Conservation (phyloP, 2,113 vertebrate genomes). For the Ophthalmolycus amberensis region DNA sequence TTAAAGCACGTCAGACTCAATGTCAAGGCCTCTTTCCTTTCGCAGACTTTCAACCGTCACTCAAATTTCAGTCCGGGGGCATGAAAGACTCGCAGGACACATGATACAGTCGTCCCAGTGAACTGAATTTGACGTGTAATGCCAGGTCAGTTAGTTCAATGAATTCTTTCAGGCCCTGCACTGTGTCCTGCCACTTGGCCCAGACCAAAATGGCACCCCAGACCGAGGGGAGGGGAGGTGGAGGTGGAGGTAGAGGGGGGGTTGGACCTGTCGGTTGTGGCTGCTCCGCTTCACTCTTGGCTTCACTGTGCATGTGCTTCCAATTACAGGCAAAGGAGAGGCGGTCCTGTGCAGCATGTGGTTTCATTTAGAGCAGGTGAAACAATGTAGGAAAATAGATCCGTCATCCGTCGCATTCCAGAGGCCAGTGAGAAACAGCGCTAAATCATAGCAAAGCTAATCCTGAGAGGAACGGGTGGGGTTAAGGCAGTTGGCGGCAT, state of each 20-base stretch:
- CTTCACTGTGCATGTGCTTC: slow-evolving; percentile 79
- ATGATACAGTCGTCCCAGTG: slow-evolving; percentile 62
- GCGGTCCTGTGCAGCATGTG: slow-evolving; percentile 77
- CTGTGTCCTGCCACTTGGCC: slow-evolving; percentile 55
- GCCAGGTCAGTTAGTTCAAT: slow-evolving; percentile 60
- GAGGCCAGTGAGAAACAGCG: slow-evolving; percentile 74
- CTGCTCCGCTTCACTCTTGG: slow-evolving; percentile 53
- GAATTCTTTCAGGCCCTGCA: slow-evolving; percentile 28
- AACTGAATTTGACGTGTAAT: slow-evolving; percentile 65
- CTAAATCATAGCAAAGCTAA: slow-evolving; percentile 82
- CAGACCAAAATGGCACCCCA: slow-evolving; percentile 56
- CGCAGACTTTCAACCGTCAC: slow-evolving; percentile 49
- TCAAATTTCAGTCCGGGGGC: slow-evolving; percentile 50
- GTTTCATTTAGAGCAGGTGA: slow-evolving; percentile 85
- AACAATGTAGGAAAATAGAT: slow-evolving; percentile 89
- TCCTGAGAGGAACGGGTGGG: slow-evolving; percentile 67
- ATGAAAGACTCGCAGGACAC: slow-evolving; percentile 47
- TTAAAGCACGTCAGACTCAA: slow-evolving; percentile 55
- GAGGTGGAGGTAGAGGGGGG: neutral
- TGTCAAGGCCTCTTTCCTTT: slow-evolving; percentile 69
- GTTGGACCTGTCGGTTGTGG: slow-evolving; percentile 37
- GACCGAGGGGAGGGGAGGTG: neutral
- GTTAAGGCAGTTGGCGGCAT: slow-evolving; percentile 48
- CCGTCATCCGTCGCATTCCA: slow-evolving; percentile 81
- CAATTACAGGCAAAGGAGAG: slow-evolving; percentile 82